Base-by-base conservation (phyloP, 1,140 invertebrate species). In the Asbolus verrucosus region DNA sequence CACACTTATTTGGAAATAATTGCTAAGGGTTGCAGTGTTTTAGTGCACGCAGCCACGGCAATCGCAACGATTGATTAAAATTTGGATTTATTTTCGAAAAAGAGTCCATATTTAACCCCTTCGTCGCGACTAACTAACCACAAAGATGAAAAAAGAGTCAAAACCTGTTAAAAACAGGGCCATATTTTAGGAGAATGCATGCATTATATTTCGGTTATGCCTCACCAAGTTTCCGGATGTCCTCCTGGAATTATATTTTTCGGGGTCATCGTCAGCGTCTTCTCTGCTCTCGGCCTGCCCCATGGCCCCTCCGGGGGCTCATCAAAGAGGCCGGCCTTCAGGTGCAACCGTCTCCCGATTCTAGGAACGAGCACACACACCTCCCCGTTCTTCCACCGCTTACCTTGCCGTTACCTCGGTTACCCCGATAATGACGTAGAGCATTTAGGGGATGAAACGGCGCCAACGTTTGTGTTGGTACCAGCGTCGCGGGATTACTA, bases 251-350 rank as follows among this genome's bases (percentile, higher is more conserved):
- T 70, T 69, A 61, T 65, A 77, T 74, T 80, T 79, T 50, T 81
- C 79, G 6, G 78, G 75, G 38, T 80, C 79, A 43, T 80, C 79
- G 24, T 80, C 79, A 63, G 71, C 75, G 41, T 81, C 79, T 54
- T 81, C 79, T 67, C 78, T 74, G 72, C 78, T 81, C 31, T 76
- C 76, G 65, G 75, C 72, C 70, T 79, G 76, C 69, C 79, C 79
- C 79, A 81, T 81, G 24, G 73, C 74, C 74, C 76, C 71, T 65
- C 43, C 65, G 63, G 72, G 76, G 78, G 77, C 78, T 63, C 77
- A 78, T 76, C 69, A 77, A 72, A 16, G 60, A 46, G 38, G 61
- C 43, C 61, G 69, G 62, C 46, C 62, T 46, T 41, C 69, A 59
- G 31, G 18, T 41, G 46, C 61, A 70, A 65, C 16, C 36, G 38